Percentiles rank a stretch among this genome's conserved stretches.
These are phyloP conservation scores for Sigmodon hispidus DNA, from an alignment of 2,113 vertebrate genomes.

Conservation along the genomic window DNA sequence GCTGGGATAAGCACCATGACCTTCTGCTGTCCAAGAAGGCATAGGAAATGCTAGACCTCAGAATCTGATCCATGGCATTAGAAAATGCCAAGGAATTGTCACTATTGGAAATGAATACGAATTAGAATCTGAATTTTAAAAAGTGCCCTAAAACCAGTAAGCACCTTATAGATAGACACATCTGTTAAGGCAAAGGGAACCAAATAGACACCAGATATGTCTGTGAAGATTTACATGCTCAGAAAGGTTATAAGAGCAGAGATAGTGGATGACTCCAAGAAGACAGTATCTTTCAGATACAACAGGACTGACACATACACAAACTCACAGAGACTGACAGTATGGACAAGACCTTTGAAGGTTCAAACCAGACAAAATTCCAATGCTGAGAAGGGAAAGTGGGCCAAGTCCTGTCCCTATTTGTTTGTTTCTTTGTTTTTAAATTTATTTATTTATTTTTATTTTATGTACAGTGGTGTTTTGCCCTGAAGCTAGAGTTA, in stretches of 20 bases:
- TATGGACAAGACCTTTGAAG: not conserved
- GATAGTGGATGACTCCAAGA: not conserved
- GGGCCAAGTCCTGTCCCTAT: not conserved
- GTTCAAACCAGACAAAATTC: not conserved
- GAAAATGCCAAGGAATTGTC: not conserved
- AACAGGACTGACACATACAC: not conserved
- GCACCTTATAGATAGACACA: not conserved
- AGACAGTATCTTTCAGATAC: not conserved
- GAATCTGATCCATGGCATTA: not conserved
- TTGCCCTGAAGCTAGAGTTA: too few species aligned
- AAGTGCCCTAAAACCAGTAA: not conserved
- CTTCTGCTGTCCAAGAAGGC: not conserved
- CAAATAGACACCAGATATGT: not conserved
- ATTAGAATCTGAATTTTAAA: conserved; percentile 24
- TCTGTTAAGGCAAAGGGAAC: not conserved
- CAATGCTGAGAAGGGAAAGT: not conserved
- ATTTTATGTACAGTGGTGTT: too few species aligned
- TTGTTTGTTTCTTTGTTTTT: too few species aligned
- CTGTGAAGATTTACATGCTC: not conserved
- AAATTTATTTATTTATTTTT: too few species aligned
- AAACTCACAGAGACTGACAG: not conserved
- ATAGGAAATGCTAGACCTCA: not conserved
- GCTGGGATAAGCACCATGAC: not conserved
- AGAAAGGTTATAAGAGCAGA: not conserved
- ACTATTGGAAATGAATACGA: not conserved